phyloP scores from a whole-genome alignment of 2,113 vertebrate genomes.

The Leptobrachium leishanense region DNA sequence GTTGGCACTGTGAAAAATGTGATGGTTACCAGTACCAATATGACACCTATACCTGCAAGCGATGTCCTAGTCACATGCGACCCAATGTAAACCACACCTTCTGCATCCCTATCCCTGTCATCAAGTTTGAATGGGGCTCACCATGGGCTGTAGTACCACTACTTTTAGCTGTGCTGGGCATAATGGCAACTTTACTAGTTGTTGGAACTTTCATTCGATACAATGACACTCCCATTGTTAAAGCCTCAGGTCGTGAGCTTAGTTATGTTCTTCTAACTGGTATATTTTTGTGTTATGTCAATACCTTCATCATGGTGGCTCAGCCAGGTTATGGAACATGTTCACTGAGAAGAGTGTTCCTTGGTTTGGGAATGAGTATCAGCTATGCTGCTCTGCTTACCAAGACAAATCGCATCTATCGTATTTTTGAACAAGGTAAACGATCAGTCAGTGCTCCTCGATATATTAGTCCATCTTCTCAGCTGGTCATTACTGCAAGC shows the following conservation, averaged over 20 bases:
- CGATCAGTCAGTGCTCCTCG: slow-evolving; percentile 87
- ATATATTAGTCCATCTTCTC: slow-evolving; percentile 92
- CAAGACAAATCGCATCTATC: slow-evolving; percentile 97
- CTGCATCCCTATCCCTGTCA: slow-evolving; percentile 87
- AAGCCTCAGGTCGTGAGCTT: slow-evolving; percentile 91
- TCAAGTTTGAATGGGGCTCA: slow-evolving; percentile 92
- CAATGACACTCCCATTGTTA: slow-evolving; percentile 94
- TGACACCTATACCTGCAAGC: slow-evolving; percentile 89
- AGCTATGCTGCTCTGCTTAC: slow-evolving; percentile 94
- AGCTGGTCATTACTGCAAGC: slow-evolving; percentile 93
- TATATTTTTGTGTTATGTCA: slow-evolving; percentile 93
- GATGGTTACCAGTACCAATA: slow-evolving; percentile 94
- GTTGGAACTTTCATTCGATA: slow-evolving; percentile 89
- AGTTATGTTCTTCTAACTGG: slow-evolving; percentile 93
- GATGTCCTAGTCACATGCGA: slow-evolving; percentile 87
- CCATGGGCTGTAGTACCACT: slow-evolving; percentile 92
- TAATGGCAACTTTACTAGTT: slow-evolving; percentile 87
- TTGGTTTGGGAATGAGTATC: slow-evolving; percentile 94
- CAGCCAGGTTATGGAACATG: slow-evolving; percentile 84
- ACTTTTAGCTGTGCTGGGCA: slow-evolving; percentile 86
- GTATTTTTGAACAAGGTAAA: slow-evolving; percentile 97
- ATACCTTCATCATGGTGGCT: slow-evolving; percentile 94
- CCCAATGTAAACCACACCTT: slow-evolving; percentile 90
- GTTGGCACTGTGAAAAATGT: slow-evolving; percentile 94
- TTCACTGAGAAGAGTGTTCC: slow-evolving; percentile 87